Evolutionary conservation across 2,888 invertebrate genomes (phyloP).

Genomic region (Aspidiotus destructor): DNA sequence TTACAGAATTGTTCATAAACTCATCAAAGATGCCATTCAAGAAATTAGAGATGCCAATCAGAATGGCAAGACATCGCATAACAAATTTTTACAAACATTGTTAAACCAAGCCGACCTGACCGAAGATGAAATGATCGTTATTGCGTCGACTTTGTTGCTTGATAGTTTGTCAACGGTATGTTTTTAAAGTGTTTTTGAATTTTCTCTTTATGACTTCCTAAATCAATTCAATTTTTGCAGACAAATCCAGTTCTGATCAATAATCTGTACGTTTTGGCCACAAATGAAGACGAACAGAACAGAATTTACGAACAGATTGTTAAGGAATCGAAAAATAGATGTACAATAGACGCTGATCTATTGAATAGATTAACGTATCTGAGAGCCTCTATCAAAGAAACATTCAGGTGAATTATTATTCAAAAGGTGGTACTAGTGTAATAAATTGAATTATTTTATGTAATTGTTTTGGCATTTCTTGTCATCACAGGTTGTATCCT

Average conservation of each 20-base stretch:
- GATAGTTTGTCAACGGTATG: slow-evolving; percentile 48
- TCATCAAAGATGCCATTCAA: slow-evolving; percentile 30
- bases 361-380: slow-evolving; percentile 41
- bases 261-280: slow-evolving; percentile 43
- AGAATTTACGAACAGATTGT: slow-evolving; percentile 41
- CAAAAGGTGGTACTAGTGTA: not conserved
- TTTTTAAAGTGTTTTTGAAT: slow-evolving; percentile 3
- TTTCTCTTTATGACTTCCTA: not conserved
- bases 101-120: slow-evolving; percentile 43
- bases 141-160: slow-evolving; percentile 46
- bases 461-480: not conserved
- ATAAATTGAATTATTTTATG: not conserved
- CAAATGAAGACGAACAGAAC: slow-evolving; percentile 42
- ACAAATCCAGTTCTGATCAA: slow-evolving; percentile 43
- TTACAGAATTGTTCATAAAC: not conserved
- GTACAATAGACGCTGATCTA: slow-evolving; percentile 36
- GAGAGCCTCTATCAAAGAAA: slow-evolving; percentile 45
- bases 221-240: slow-evolving; percentile 38
- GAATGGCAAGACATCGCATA: slow-evolving; percentile 26
- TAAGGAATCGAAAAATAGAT: slow-evolving; percentile 36
- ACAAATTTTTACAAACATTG: slow-evolving; percentile 44
- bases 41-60: slow-evolving; percentile 36
- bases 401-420: slow-evolving; percentile 37
- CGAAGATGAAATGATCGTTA: slow-evolving; percentile 44
- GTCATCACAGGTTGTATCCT: slow-evolving; percentile 39